A percentile compares a stretch with the other conserved stretches of the same genome.
phyloP scores from a whole-genome alignment of 2,797 vertebrate species.

The Coregonus ussuriensis region DNA sequence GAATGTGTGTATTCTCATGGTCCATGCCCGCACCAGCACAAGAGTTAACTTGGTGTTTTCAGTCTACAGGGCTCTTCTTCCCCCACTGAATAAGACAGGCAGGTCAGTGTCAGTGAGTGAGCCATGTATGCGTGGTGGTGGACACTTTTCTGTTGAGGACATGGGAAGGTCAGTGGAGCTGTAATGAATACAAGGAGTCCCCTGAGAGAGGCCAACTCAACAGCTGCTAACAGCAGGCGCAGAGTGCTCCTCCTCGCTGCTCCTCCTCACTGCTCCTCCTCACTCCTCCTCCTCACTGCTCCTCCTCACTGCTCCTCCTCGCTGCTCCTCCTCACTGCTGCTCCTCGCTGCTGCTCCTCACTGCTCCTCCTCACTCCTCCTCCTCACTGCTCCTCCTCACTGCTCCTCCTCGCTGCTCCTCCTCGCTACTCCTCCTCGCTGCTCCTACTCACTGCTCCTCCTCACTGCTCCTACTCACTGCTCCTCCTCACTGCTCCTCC shows the following conservation, averaged over 20 bases:
- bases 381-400: neutral
- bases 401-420: neutral
- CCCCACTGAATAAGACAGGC: neutral
- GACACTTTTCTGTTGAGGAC: neutral
- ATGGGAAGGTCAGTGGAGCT: neutral
- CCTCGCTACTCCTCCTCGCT: no score
- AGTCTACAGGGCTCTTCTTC: neutral
- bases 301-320: neutral
- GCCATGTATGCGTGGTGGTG: neutral
- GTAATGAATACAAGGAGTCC: neutral
- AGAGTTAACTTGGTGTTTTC: neutral
- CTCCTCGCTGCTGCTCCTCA: neutral
- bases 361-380: neutral
- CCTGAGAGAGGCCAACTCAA: neutral
- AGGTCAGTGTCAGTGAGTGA: neutral
- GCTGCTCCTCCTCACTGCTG: neutral
- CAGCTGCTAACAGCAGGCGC: no score
- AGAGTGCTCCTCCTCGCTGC: neutral
- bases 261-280: neutral
- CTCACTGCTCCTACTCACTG: no score
- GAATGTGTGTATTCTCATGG: neutral
- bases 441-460: no score
- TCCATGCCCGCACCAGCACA: neutral
- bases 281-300: rapidly evolving
- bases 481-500: no score